These are phyloP conservation scores for Poecilia latipinna DNA, from an alignment of 2,113 vertebrate genomes.

Conservation along the genomic window DNA sequence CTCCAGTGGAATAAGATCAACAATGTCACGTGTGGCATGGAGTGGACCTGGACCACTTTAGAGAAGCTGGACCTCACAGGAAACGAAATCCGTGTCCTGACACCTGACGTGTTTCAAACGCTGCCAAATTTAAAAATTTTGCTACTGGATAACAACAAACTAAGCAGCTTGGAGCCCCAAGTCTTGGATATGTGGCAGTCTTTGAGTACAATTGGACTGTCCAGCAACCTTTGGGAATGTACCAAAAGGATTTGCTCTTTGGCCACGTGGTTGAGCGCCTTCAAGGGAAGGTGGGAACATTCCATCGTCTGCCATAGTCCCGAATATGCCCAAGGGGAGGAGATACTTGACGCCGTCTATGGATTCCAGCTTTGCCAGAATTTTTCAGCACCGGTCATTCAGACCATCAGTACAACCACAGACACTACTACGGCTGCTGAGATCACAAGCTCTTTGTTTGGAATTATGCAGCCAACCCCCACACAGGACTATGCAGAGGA, in stretches of 20 bases:
- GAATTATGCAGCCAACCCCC: constrained; percentile 92
- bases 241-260: constrained; percentile 94
- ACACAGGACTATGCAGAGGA: constrained; percentile 93
- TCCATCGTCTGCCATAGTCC: constrained; percentile 95
- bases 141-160: constrained; percentile 98
- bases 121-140: constrained; percentile 96
- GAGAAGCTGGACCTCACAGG: constrained; percentile 96
- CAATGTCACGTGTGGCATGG: constrained; percentile 96
- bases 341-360: constrained; percentile 97
- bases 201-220: constrained; percentile 91
- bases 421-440: constrained; percentile 74
- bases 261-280: constrained; percentile 93
- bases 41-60: constrained; percentile 97
- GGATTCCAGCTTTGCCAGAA: constrained; percentile 99
- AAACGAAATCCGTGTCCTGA: constrained; percentile 94
- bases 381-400: constrained; percentile 88
- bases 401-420: constrained; percentile 82
- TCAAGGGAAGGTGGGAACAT: constrained; percentile 98
- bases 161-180: constrained; percentile 89
- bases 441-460: constrained; percentile 89
- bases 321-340: constrained; percentile 97
- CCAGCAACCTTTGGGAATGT: constrained; percentile 98
- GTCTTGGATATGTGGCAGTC: constrained; percentile 90
- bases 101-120: constrained; percentile 92
- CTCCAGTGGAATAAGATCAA: constrained; percentile 99